Percentiles rank a stretch among this genome's conserved stretches.
Conservation (phyloP, 2,797 vertebrate species). For the Lutjanus argentimaculatus region DNA sequence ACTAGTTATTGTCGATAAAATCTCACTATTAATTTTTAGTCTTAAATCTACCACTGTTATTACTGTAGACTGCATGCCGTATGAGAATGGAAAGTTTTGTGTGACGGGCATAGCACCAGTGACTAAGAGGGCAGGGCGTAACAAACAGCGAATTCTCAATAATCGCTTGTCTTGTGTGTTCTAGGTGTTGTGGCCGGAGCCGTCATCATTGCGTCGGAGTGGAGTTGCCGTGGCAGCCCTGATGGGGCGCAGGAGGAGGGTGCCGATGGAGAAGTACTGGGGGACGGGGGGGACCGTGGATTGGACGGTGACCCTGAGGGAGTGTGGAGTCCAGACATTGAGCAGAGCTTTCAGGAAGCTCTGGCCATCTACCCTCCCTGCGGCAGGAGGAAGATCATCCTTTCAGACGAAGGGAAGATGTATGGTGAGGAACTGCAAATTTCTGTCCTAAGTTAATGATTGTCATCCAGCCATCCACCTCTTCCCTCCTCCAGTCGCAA, state of each 20-base stretch:
- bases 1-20: background rate
- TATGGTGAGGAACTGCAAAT: conserved; percentile 89
- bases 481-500: background rate
- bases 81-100: rapidly evolving
- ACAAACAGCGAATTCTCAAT: background rate
- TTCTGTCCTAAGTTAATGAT: background rate
- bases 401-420: conserved; percentile 98
- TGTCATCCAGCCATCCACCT: background rate
- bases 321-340: conserved; percentile 97
- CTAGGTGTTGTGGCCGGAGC: conserved; percentile 88
- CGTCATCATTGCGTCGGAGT: conserved; percentile 99
- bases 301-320: conserved; percentile 95
- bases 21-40: background rate
- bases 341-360: conserved; percentile 98
- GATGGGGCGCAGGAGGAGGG: conserved; percentile 96
- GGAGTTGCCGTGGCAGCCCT: conserved; percentile 94
- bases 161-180: conserved; percentile 37
- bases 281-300: conserved; percentile 91
- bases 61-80: background rate
- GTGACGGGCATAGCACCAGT: background rate
- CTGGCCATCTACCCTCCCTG: conserved; percentile 97
- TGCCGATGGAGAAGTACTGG: conserved; percentile 90
- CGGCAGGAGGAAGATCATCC: conserved; percentile 96
- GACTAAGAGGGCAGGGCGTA: background rate
- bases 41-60: background rate